Base-by-base conservation (phyloP, 2,797 vertebrate genomes). In the Eulemur mongoz region DNA sequence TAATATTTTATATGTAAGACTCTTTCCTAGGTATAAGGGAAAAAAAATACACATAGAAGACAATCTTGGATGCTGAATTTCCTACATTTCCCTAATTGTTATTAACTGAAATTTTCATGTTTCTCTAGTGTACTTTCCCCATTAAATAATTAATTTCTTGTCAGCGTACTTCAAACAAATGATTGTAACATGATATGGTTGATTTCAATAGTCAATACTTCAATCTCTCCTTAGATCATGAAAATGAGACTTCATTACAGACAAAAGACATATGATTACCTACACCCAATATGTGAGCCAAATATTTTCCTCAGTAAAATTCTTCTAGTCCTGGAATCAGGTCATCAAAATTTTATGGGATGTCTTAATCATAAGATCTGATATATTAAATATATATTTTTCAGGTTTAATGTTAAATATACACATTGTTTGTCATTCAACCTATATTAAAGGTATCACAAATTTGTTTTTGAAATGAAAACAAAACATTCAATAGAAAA, bases 381-480 rank as follows among this genome's bases (percentile, higher is more conserved):
- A 93, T 20, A 80, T n/a, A 89, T 84, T 84, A 96, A 90, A 79
- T 30, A n/a, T 30, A 32, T 11, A 76, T 6, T 70, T 72, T 93
- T 96, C 65, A 61, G 87, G 76, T 78, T 92, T 82, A 87, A 59
- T 90, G 35, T 30, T 85, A n/a, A 40, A 75, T 92, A 76, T 18
- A 73, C 15, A 73, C 13, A 15, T 80, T 14, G 6, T 80, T 75
- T 70, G 35, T 59, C 35, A 79, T 76, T 95, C 52, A 83, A 52
- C 18, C 17, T 91, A 12, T 61, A 92, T 40, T 59, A 73, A 92
- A 96, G 43, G 23, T 18, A 85, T 48, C 35, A 45, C 10, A 4
- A 94, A 70, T 90, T 92, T 94, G 14, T 30, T 92, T 95, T 87
- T 83, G 52, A 89, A 96, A 69, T 35, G 13, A 93, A 95, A 93